These are phyloP conservation scores for Galerucella pusilla DNA, from an alignment of 2,888 invertebrate genomes.

Conservation along the genomic window DNA sequence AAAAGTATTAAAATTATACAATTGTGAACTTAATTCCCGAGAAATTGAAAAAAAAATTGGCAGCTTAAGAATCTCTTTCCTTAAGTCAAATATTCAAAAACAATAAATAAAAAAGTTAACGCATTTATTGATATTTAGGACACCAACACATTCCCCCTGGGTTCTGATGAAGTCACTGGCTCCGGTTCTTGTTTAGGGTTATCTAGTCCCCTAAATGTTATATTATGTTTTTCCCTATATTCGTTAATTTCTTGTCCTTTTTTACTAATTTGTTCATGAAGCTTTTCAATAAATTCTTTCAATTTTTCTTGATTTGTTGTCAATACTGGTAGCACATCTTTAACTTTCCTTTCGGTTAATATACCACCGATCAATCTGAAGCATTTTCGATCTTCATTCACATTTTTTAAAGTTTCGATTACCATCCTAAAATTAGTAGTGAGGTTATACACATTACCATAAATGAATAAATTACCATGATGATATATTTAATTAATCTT, in stretches of 20 bases:
- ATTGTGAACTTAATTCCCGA: background rate
- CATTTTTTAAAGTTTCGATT: slow-evolving; percentile 89
- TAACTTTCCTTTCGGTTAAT: slow-evolving; percentile 91
- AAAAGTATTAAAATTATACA: slow-evolving; percentile 2
- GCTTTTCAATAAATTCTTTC: slow-evolving; percentile 79
- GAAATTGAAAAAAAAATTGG: background rate
- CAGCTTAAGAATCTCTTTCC: background rate
- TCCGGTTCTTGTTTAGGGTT: slow-evolving; percentile 64
- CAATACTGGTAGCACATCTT: slow-evolving; percentile 89
- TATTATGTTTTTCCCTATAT: slow-evolving; percentile 90
- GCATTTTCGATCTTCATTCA: slow-evolving; percentile 87
- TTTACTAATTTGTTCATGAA: slow-evolving; percentile 83
- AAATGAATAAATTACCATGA: background rate
- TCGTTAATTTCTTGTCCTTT: slow-evolving; percentile 93
- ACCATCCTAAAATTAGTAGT: slow-evolving; percentile 77
- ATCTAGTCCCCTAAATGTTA: slow-evolving; percentile 77
- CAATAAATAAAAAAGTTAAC: slow-evolving; percentile 11
- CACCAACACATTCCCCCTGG: slow-evolving; percentile 64
- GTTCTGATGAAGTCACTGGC: slow-evolving; percentile 53
- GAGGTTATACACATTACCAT: slow-evolving; percentile 44
- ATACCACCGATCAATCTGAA: slow-evolving; percentile 95
- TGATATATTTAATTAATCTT: background rate
- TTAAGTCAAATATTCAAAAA: slow-evolving; percentile 3
- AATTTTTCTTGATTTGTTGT: slow-evolving; percentile 83
- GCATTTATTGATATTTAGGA: slow-evolving; percentile 54